Conservation (phyloP, 2,888 invertebrate species). For the Clitarchus hookeri region DNA sequence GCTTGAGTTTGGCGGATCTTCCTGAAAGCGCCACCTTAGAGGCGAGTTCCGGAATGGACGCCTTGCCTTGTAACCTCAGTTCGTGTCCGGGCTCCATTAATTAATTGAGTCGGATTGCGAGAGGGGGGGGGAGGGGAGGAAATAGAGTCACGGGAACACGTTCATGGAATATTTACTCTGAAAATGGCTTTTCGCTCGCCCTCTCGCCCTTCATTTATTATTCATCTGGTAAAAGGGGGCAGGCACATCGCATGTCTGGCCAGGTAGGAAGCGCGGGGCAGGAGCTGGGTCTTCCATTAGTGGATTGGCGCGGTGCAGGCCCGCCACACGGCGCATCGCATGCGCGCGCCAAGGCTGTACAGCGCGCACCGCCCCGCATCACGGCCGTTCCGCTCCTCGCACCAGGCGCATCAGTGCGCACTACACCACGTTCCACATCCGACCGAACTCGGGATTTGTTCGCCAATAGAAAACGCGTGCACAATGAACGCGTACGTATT, state of each 20-base stretch:
- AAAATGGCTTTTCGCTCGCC: conserved; percentile 6
- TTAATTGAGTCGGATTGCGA: neutral
- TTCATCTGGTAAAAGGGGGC: conserved; percentile 14
- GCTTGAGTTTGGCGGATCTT: too few species aligned
- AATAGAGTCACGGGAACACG: conserved; percentile 14
- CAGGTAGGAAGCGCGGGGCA: neutral
- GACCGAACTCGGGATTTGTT: too few species aligned
- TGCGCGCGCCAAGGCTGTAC: neutral
- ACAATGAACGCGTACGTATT: too few species aligned
- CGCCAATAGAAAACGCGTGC: too few species aligned
- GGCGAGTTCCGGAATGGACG: too few species aligned
- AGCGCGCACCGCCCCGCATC: too few species aligned
- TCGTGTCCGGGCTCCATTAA: neutral
- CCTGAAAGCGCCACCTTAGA: too few species aligned
- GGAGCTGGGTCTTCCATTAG: neutral
- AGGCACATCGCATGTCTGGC: neutral
- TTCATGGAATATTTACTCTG: conserved; percentile 14
- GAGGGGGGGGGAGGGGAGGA: neutral
- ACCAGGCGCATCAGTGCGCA: too few species aligned
- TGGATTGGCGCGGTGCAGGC: neutral
- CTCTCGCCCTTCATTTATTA: conserved; percentile 8
- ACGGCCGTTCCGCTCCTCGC: too few species aligned
- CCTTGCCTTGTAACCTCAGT: neutral
- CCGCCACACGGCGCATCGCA: neutral
- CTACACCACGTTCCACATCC: too few species aligned